phyloP scores from a whole-genome alignment of 2,888 invertebrate genomes.

The Drosophila cognata region DNA sequence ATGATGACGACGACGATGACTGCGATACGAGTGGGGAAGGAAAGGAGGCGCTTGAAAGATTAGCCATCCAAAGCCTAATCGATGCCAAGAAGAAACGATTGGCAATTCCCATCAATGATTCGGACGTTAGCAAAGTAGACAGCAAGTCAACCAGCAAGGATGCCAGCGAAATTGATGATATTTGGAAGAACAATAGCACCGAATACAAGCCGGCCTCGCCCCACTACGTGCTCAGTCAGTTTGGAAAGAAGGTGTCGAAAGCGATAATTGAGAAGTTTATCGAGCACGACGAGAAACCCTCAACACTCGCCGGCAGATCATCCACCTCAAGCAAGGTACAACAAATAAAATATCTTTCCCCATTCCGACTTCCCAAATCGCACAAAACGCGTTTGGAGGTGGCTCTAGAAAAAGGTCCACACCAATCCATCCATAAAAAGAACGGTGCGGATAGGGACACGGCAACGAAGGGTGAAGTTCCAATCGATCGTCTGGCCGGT shows the following conservation, averaged over 20 bases:
- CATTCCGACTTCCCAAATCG: slow-evolving; percentile 60
- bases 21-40: slow-evolving; percentile 60
- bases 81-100: slow-evolving; percentile 50
- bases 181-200: slow-evolving; percentile 76
- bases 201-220: slow-evolving; percentile 78
- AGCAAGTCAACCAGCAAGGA: slow-evolving; percentile 39
- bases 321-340: slow-evolving; percentile 56
- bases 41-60: slow-evolving; percentile 42
- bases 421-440: not conserved
- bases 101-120: slow-evolving; percentile 6
- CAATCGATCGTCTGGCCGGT: slow-evolving; percentile 49
- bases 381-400: slow-evolving; percentile 65
- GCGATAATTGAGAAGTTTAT: slow-evolving; percentile 55
- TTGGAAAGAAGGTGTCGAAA: slow-evolving; percentile 66
- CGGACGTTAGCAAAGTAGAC: slow-evolving; percentile 12
- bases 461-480: not conserved
- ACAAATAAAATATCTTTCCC: slow-evolving; percentile 62
- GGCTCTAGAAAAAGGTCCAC: slow-evolving; percentile 40
- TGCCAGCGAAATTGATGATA: slow-evolving; percentile 70
- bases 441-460: not conserved
- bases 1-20: slow-evolving; percentile 69
- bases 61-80: slow-evolving; percentile 51
- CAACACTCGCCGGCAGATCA: slow-evolving; percentile 23
- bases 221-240: slow-evolving; percentile 69
- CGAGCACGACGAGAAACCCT: slow-evolving; percentile 42